phyloP scores from a whole-genome alignment of 2,888 invertebrate species.

The Dryadula phaetusa region DNA sequence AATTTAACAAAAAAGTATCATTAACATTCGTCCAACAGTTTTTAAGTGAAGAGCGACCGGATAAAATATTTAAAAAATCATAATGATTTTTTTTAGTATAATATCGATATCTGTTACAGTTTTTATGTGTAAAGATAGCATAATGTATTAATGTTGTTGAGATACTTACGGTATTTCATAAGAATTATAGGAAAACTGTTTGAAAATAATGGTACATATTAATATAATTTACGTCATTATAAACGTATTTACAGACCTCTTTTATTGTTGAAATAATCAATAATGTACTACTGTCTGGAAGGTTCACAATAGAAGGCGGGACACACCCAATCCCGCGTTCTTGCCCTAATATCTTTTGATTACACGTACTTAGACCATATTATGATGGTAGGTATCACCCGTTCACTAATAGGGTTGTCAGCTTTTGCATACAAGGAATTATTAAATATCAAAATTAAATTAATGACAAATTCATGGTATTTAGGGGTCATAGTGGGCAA shows the following conservation, averaged over 20 bases:
- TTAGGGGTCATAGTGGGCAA: neutral
- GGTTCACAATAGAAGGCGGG: constrained; percentile 52
- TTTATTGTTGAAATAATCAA: constrained; percentile 26
- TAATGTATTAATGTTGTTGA: too few relatives aligned
- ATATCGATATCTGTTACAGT: too few relatives aligned
- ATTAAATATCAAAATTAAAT: neutral
- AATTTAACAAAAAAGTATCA: too few relatives aligned
- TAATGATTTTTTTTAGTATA: too few relatives aligned
- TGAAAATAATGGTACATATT: neutral
- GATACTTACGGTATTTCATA: neutral
- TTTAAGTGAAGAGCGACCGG: too few relatives aligned
- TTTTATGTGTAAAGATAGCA: too few relatives aligned
- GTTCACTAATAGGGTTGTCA: constrained; percentile 14
- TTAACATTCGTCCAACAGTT: too few relatives aligned
- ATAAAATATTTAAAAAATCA: too few relatives aligned
- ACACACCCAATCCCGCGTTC: constrained; percentile 58
- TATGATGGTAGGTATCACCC: constrained; percentile 20
- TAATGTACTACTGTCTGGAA: constrained; percentile 52
- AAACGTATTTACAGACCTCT: neutral
- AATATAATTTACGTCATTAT: constrained; percentile 5
- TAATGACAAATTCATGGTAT: neutral
- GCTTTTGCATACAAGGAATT: neutral
- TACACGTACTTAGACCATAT: constrained; percentile 36
- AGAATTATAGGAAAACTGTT: neutral
- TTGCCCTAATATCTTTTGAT: constrained; percentile 56